Base-by-base conservation (phyloP, 2,113 vertebrate species). In the Ammodytes marinus region DNA sequence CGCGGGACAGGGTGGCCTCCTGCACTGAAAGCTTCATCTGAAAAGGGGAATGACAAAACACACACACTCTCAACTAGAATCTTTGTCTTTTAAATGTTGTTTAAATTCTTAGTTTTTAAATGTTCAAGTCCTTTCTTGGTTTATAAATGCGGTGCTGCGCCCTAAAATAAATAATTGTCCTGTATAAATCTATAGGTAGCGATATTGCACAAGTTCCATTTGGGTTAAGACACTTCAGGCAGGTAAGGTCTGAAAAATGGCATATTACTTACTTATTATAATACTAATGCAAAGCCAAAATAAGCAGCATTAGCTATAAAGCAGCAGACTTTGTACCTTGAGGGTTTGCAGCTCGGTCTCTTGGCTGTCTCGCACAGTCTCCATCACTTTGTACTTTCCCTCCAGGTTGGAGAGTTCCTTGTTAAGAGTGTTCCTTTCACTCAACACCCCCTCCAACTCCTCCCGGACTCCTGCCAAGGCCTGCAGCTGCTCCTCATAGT, bases 21-120 rank as follows among this genome's bases (percentile, higher is more conserved):
- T 93, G 90, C 27, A 91, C 70, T 0, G 90, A 88, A 2, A 94
- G 79, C 74, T 89, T 89, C 72, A 88, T 86, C 95, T 96, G 79
- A 39, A 70, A 0, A 1, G 13, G 15, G 74, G 17, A 42, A 12
- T n/a, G 8, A 49, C 13, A 45, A 65, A 5, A 37, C 14, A 40
- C n/a, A 5, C 3, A 17, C 1, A 42, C 15, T 15, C 49, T 2
- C 11, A 15, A 35, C 3, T 40, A 7, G 9, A 40, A 35, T 6
- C 0, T 6, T 27, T 3, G 19, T 7, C 9, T n/a, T 46, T 65
- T 46, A 27, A 27, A 27, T 27, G 27, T 27, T 27, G 27, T 27
- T 27, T 27, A 27, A 27, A 27, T 27, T 54, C 12, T 19, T n/a
- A 6, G 8, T 17, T 52, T 2, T 54, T 37, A 17, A 58, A n/a